Evolutionary conservation across 2,797 vertebrate species (phyloP).

Genomic region (Muraenolepis orangiensis): DNA sequence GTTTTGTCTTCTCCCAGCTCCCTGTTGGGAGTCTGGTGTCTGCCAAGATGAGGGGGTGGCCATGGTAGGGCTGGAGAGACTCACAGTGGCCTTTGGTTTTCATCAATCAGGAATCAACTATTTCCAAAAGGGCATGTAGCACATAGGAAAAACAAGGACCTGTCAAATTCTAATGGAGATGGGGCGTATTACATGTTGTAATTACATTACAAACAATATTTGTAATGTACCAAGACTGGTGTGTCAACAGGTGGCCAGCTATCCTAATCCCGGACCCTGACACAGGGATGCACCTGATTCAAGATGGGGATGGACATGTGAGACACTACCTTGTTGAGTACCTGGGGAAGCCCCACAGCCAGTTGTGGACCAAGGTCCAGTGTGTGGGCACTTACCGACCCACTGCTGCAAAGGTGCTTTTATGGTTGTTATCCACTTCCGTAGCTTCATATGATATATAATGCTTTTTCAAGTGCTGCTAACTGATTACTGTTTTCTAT

Average conservation of each 20-base stretch:
- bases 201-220: too few relatives aligned
- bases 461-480: neutral
- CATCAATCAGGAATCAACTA: neutral
- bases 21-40: slow-evolving; percentile 31
- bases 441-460: neutral
- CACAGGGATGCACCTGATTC: slow-evolving; percentile 9
- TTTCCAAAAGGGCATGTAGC: neutral
- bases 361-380: slow-evolving; percentile 29
- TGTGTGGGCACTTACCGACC: slow-evolving; percentile 16
- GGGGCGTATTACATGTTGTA: too few relatives aligned
- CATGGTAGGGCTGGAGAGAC: slow-evolving; percentile 18
- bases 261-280: slow-evolving; percentile 33
- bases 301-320: slow-evolving; percentile 17
- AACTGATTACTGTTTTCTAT: neutral
- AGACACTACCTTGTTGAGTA: slow-evolving; percentile 38
- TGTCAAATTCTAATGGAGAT: neutral
- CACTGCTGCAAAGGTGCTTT: slow-evolving; percentile 12
- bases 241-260: slow-evolving; percentile 33
- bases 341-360: slow-evolving; percentile 29
- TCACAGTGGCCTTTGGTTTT: neutral
- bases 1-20: slow-evolving; percentile 15
- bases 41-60: slow-evolving; percentile 35
- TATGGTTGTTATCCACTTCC: neutral
- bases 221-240: neutral
- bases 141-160: neutral